Conservation (phyloP, 2,888 invertebrate species). For the Morpho achilles region DNA sequence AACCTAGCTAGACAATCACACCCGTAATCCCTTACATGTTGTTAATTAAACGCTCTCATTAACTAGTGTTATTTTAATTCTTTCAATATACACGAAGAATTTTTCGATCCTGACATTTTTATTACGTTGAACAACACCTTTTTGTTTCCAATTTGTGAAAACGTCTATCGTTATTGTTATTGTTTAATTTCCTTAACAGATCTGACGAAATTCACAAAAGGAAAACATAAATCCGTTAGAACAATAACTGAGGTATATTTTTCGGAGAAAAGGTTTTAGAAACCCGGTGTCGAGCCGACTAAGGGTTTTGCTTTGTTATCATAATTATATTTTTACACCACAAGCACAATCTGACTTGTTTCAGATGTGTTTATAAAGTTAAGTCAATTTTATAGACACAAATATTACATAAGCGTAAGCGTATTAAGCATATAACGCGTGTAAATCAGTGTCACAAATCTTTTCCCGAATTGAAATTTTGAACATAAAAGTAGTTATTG, state of each 20-base stretch:
- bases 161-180: conserved; percentile 7
- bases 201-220: conserved; percentile 10
- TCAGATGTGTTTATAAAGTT: too few species aligned
- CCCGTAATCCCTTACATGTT: too few species aligned
- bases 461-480: too few species aligned
- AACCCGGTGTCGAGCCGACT: background rate
- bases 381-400: too few species aligned
- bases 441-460: too few species aligned
- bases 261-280: conserved; percentile 1
- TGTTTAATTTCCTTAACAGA: conserved; percentile 13
- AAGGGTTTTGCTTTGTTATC: background rate
- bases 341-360: background rate
- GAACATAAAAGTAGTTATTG: too few species aligned
- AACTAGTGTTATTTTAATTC: too few species aligned
- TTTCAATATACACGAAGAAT: background rate
- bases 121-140: background rate
- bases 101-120: background rate
- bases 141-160: conserved; percentile 6
- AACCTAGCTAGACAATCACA: too few species aligned
- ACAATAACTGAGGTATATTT: conserved; percentile 13
- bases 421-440: too few species aligned
- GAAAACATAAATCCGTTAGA: conserved; percentile 9
- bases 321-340: background rate
- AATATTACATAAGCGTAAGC: too few species aligned
- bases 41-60: too few species aligned